Conservation (phyloP, 2,797 vertebrate genomes). For the Pempheris klunzingeri region DNA sequence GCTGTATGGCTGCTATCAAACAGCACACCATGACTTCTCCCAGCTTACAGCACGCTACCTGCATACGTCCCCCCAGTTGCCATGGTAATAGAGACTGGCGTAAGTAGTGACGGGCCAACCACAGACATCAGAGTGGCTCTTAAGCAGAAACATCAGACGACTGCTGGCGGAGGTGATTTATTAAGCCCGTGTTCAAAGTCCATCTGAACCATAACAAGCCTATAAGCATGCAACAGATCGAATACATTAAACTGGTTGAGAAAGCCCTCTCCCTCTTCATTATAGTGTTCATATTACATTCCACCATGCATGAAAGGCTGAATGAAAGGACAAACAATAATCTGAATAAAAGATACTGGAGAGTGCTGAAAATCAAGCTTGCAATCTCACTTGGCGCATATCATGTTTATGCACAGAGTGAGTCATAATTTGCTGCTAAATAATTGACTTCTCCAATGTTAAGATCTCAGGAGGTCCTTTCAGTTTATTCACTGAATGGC, state of each 20-base stretch:
- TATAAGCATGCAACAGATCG: conserved; percentile 76
- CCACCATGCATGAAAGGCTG: conserved; percentile 61
- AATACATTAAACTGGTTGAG: conserved; percentile 78
- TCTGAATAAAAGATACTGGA: conserved; percentile 63
- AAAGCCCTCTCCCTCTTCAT: conserved; percentile 71
- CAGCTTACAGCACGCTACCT: conserved; percentile 81
- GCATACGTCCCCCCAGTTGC: conserved; percentile 82
- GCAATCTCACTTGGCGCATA: conserved; percentile 79
- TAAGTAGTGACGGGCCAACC: conserved; percentile 73
- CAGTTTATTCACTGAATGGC: conserved; percentile 86
- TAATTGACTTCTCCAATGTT: conserved; percentile 92
- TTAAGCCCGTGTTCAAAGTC: conserved; percentile 80
- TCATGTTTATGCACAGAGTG: conserved; percentile 76
- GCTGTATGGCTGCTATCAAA: conserved; percentile 78
- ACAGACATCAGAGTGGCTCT: conserved; percentile 80
- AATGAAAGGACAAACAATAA: conserved; percentile 73
- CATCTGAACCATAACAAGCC: conserved; percentile 81
- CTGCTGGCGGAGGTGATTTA: conserved; percentile 83
- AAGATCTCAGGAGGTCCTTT: conserved; percentile 90
- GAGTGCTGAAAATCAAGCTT: conserved; percentile 69
- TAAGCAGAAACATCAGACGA: conserved; percentile 80
- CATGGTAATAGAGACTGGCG: conserved; percentile 81
- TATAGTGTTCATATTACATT: conserved; percentile 77
- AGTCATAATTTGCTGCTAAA: conserved; percentile 91
- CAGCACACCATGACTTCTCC: conserved; percentile 78